Percentiles rank a stretch among this genome's conserved stretches.
These are phyloP conservation scores for Parazoanthus swiftii DNA, from an alignment of 92 coral and sea anemone species.

Conservation along the genomic window DNA sequence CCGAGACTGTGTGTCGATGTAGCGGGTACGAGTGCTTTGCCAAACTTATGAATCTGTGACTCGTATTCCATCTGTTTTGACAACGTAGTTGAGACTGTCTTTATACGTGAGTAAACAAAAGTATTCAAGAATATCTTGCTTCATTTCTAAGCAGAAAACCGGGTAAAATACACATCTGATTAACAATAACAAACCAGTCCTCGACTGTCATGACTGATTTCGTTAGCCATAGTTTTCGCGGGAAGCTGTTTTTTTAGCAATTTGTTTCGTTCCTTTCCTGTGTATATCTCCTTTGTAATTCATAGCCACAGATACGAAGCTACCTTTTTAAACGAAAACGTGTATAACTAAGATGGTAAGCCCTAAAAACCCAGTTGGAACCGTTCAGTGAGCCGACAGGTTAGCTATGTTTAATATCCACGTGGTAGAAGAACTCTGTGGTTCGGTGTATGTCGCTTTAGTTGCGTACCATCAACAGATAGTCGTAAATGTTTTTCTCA, in stretches of 20 bases:
- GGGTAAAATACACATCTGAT: neutral
- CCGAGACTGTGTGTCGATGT: neutral
- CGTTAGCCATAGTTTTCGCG: neutral
- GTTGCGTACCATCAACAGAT: neutral
- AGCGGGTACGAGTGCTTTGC: neutral
- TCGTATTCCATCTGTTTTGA: neutral
- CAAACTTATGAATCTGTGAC: neutral
- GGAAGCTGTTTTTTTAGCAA: neutral
- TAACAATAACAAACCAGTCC: neutral
- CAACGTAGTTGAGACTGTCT: too few species aligned
- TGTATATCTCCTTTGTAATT: too few species aligned
- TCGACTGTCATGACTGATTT: neutral
- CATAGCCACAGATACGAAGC: neutral
- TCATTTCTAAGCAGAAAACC: neutral
- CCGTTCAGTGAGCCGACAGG: neutral
- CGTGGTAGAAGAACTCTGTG: neutral
- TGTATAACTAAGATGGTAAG: neutral
- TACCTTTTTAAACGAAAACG: neutral
- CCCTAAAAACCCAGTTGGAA: neutral
- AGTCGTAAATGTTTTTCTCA: neutral
- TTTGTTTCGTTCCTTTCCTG: neutral
- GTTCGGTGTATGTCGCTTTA: neutral
- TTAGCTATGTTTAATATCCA: neutral
- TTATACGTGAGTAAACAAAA: neutral
- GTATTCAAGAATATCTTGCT: too few species aligned